These are phyloP conservation scores for Iselma pallidipennis DNA, from an alignment of 2,888 invertebrate species.

Conservation along the genomic window DNA sequence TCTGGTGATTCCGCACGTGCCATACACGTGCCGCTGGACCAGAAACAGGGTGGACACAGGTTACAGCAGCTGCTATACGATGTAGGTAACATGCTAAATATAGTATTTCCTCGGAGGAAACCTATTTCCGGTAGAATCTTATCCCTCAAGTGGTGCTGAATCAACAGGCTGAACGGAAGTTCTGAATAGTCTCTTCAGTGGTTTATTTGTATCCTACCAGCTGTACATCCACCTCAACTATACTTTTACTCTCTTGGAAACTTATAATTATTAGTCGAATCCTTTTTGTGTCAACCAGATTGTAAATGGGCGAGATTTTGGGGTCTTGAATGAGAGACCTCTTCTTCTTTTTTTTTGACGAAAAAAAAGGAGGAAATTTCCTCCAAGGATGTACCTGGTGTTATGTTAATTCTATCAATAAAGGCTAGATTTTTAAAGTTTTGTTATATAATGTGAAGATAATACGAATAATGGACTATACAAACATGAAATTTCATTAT, in stretches of 20 bases:
- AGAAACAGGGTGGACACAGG: slow-evolving; percentile 46
- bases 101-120: slow-evolving; percentile 51
- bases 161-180: slow-evolving; percentile 53
- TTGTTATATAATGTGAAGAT: slow-evolving; percentile 21
- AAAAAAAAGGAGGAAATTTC: not conserved
- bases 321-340: not conserved
- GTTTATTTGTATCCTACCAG: slow-evolving; percentile 45
- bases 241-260: slow-evolving; percentile 9
- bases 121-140: slow-evolving; percentile 52
- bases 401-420: slow-evolving; percentile 14
- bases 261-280: slow-evolving; percentile 20
- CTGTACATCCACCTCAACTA: slow-evolving; percentile 20
- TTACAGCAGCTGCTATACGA: slow-evolving; percentile 49
- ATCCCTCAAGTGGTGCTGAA: slow-evolving; percentile 52
- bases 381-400: slow-evolving; percentile 13
- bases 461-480: slow-evolving; percentile 17
- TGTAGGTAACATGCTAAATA: slow-evolving; percentile 52
- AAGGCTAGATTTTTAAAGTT: slow-evolving; percentile 16
- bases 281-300: slow-evolving; percentile 7
- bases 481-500: slow-evolving; percentile 25
- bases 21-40: slow-evolving; percentile 42
- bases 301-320: not conserved
- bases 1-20: slow-evolving; percentile 38
- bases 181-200: slow-evolving; percentile 45
- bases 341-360: too few species aligned